Evolutionary conservation across 2,888 invertebrate genomes (phyloP).

Genomic region (Capitulum mitella): DNA sequence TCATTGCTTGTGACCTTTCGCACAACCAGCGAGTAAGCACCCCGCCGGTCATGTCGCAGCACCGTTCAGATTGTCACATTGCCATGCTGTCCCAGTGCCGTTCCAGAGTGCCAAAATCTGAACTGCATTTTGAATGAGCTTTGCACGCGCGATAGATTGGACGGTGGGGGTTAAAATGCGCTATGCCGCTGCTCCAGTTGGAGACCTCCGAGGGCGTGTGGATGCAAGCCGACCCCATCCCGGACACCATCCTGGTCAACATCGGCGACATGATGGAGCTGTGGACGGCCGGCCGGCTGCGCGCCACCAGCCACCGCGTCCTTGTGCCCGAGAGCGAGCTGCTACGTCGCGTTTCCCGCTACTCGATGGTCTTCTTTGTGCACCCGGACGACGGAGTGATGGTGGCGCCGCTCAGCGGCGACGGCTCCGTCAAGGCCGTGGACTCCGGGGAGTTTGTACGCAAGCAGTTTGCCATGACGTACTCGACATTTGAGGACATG

Average conservation of each 20-base stretch:
- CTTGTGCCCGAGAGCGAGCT: constrained; percentile 60
- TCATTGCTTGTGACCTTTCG: too few species aligned
- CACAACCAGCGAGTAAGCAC: too few species aligned
- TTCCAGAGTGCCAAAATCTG: too few species aligned
- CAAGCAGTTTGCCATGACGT: constrained; percentile 29
- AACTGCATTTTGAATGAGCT: too few species aligned
- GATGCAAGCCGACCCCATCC: constrained; percentile 52
- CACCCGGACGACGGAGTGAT: constrained; percentile 58
- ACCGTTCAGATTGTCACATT: too few species aligned
- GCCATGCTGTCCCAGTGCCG: too few species aligned
- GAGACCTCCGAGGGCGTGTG: constrained; percentile 60
- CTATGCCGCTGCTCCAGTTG: too few species aligned
- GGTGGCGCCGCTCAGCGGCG: constrained; percentile 47
- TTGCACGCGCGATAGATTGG: too few species aligned
- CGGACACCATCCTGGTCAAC: constrained; percentile 56
- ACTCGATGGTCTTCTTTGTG: constrained; percentile 68
- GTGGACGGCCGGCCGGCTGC: constrained; percentile 63
- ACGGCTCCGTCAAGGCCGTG: constrained; percentile 20
- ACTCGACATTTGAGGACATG: constrained; percentile 6
- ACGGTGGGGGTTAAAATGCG: too few species aligned
- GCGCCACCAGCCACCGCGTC: constrained; percentile 62
- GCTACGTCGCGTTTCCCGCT: constrained; percentile 57
- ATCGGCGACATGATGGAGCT: constrained; percentile 64
- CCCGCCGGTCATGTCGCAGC: too few species aligned
- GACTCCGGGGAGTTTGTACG: constrained; percentile 26